Evolutionary conservation across 2,113 vertebrate species (phyloP), one percentile per base, ranked within the genome.

Genomic region (Sphaerodactylus townsendi): DNA sequence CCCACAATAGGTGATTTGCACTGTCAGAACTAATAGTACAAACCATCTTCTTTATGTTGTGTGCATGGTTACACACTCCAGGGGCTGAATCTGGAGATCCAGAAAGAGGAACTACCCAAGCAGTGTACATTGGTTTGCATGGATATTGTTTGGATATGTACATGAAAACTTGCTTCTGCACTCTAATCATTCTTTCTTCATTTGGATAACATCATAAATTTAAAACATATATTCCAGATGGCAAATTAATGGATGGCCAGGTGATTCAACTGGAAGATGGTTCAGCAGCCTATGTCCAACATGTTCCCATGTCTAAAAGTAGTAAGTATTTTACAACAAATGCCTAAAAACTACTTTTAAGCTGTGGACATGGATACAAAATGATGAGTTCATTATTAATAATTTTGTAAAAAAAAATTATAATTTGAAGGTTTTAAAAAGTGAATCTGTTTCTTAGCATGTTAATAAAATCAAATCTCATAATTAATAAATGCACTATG

Each of bases 261-360:
- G 98, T 99, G 86, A 99, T 99, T 95, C 99, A 99, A 89, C 93
- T 99, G 91, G 99, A 99, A 91, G 99, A 99, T 75, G 99, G 99
- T 79, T 99, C 99, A 72, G 97, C 98, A 90, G 99, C 99, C 46
- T 99, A 99, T 72, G 98, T 99, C 82, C 98, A 99, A 89, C 98
- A 99, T 81, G 96, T 99, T 72, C 95, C 98, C 23, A 97, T 99
- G 96, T 94, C 98, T 82, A 99, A 99, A 97, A 90, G 96, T 94
- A 98, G 98, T 99, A 92, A 96, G 96, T 94, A 39, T 81, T 89
- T 79, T 85, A 64, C n/a, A 62, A 17, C 71, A 44, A 74, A 77
- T 84, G 79, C 15, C 85, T 5, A 80, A 73, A 56, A 72, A 10
- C 6, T 69, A 56, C 53, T 94, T 90, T 84, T 75, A 84, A 75